A percentile compares a stretch with the other conserved stretches of the same genome.
Conservation (phyloP, 2,888 invertebrate genomes). For the Cephus pygmeus region DNA sequence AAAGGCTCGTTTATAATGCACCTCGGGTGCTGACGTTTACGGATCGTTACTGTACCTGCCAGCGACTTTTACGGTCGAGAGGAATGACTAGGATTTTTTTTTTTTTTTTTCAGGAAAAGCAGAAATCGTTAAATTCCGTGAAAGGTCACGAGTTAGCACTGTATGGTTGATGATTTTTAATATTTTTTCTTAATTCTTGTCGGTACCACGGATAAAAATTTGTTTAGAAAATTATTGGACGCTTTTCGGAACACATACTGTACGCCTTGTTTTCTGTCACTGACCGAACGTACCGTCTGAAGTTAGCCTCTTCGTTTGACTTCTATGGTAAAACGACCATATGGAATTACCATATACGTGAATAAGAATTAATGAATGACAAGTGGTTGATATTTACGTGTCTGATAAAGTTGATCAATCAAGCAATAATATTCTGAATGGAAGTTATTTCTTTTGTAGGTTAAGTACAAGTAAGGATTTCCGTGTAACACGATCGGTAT, state of each 20-base stretch:
- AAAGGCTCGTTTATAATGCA: conserved; percentile 1
- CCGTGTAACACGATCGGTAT: conserved; percentile 39
- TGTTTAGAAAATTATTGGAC: no score
- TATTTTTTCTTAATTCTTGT: neutral
- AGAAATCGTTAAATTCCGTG: conserved; percentile 2
- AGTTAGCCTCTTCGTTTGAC: no score
- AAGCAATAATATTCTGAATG: no score
- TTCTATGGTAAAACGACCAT: no score
- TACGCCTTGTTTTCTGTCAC: no score
- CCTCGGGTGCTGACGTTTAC: neutral
- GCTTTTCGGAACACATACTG: no score
- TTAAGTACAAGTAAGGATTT: conserved; percentile 29
- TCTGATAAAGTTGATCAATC: no score
- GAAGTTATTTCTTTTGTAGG: no score
- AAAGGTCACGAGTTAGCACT: neutral
- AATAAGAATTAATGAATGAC: no score
- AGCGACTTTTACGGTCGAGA: conserved; percentile 12
- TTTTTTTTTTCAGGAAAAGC: conserved; percentile 10
- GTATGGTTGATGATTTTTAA: neutral
- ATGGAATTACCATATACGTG: no score
- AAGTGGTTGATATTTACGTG: no score
- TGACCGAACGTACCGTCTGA: no score
- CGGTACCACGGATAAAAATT: neutral
- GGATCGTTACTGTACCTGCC: neutral
- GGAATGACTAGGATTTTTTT: neutral